phyloP scores from a whole-genome alignment of 2,113 vertebrate genomes.

The Embiotoca jacksoni region DNA sequence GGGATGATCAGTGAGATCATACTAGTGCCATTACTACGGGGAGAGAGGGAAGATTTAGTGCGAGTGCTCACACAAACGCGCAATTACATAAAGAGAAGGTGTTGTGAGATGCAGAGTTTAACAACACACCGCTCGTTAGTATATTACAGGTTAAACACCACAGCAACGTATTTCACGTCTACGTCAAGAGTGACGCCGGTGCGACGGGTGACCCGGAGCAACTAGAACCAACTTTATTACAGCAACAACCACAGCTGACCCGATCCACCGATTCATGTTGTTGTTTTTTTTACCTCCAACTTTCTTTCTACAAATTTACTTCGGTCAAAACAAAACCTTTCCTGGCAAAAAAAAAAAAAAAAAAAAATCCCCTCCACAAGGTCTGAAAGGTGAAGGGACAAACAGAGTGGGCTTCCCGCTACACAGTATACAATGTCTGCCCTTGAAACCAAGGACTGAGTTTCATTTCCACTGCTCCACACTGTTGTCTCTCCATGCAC shows the following conservation, averaged over 20 bases:
- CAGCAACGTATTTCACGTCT: neutral
- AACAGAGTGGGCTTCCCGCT: slow-evolving; percentile 27
- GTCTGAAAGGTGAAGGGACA: slow-evolving; percentile 27
- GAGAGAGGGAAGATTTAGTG: slow-evolving; percentile 1
- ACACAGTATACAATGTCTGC: slow-evolving; percentile 48
- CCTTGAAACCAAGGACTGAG: slow-evolving; percentile 67
- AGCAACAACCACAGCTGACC: neutral
- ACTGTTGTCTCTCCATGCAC: slow-evolving; percentile 43
- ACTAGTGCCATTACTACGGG: slow-evolving; percentile 96
- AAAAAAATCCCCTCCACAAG: slow-evolving; percentile 32
- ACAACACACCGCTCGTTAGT: neutral
- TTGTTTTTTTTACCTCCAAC: neutral
- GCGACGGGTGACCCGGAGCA: neutral
- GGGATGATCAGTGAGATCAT: slow-evolving; percentile 99
- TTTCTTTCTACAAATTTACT: too few species aligned
- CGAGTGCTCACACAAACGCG: neutral
- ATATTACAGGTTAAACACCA: neutral
- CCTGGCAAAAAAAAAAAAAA: slow-evolving; percentile 1
- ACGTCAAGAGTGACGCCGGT: neutral
- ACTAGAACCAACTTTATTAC: neutral
- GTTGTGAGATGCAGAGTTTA: neutral
- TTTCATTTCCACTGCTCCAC: slow-evolving; percentile 20
- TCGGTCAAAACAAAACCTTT: neutral
- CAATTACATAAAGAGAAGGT: neutral
- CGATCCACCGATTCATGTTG: neutral